A percentile compares a stretch with the other conserved stretches of the same genome.
Evolutionary conservation across 2,113 vertebrate genomes (phyloP).

Genomic region (Neolamprologus tretocephalus): DNA sequence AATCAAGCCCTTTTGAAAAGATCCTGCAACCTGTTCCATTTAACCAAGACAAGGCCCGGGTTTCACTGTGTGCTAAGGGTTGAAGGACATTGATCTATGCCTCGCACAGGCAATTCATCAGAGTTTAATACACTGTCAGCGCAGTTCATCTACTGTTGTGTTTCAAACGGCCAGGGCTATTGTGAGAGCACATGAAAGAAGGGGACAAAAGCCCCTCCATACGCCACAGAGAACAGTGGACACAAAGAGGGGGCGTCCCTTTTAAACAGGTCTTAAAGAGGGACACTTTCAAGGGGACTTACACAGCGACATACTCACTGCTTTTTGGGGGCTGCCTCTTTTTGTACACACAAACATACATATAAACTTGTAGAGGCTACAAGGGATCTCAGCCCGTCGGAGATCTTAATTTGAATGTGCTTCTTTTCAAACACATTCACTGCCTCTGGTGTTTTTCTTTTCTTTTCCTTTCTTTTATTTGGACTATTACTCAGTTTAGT

Average conservation of each 20-base stretch:
- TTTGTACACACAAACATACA: constrained; percentile 63
- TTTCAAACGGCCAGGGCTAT: constrained; percentile 70
- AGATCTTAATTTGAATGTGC: constrained; percentile 61
- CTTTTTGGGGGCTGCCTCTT: constrained; percentile 60
- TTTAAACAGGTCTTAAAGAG: constrained; percentile 74
- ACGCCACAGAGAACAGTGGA: constrained; percentile 71
- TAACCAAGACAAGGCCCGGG: constrained; percentile 66
- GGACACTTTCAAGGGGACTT: constrained; percentile 73
- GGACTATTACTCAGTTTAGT: not conserved
- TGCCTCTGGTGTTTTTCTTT: not conserved
- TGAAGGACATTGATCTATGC: constrained; percentile 76
- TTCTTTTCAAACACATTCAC: constrained; percentile 9
- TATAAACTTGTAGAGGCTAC: constrained; percentile 58
- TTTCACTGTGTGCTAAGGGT: constrained; percentile 66
- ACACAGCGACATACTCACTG: constrained; percentile 65
- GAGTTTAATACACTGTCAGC: constrained; percentile 80
- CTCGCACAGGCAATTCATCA: constrained; percentile 77
- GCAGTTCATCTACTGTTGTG: constrained; percentile 80
- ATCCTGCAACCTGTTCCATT: constrained; percentile 71
- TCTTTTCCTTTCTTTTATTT: not conserved
- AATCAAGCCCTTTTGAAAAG: constrained; percentile 67
- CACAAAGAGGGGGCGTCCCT: constrained; percentile 77
- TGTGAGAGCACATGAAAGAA: constrained; percentile 73
- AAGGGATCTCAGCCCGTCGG: constrained; percentile 45
- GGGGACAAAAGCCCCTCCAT: constrained; percentile 73